phyloP scores from a whole-genome alignment of 2,888 invertebrate genomes.

The Protonemura montana region DNA sequence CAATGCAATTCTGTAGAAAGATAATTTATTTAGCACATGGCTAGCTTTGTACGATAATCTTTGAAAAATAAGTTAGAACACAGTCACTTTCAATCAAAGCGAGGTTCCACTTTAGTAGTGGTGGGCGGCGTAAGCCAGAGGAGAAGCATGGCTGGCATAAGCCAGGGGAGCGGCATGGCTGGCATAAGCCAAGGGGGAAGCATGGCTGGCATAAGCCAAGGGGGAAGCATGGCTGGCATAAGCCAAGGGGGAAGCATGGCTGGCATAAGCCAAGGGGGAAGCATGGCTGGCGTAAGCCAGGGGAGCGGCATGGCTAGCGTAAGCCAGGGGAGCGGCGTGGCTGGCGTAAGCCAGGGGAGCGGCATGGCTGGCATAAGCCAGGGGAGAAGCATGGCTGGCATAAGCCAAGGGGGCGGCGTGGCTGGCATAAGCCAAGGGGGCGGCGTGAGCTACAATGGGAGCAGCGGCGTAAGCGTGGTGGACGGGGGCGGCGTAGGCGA shows the following conservation, averaged over 20 bases:
- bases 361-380: slow-evolving; percentile 35
- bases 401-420: slow-evolving; percentile 34
- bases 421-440: slow-evolving; percentile 39
- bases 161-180: slow-evolving; percentile 36
- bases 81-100: neutral
- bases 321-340: slow-evolving; percentile 29
- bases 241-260: slow-evolving; percentile 43
- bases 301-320: slow-evolving; percentile 39
- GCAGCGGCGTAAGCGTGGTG: slow-evolving; percentile 30
- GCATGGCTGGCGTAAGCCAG: slow-evolving; percentile 37
- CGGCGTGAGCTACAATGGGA: slow-evolving; percentile 30
- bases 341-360: slow-evolving; percentile 13
- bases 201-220: slow-evolving; percentile 40
- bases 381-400: slow-evolving; percentile 31
- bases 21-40: slow-evolving; percentile 4
- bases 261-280: slow-evolving; percentile 42
- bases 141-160: slow-evolving; percentile 34
- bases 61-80: neutral
- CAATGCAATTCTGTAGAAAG: neutral
- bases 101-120: slow-evolving; percentile 25
- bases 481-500: slow-evolving; percentile 38
- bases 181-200: slow-evolving; percentile 44
- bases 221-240: slow-evolving; percentile 34
- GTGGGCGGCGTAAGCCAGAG: slow-evolving; percentile 38
- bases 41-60: neutral